Evolutionary conservation across 2,888 invertebrate species (phyloP), one percentile per base, ranked within the genome.

Genomic region (Dioctria rufipes): DNA sequence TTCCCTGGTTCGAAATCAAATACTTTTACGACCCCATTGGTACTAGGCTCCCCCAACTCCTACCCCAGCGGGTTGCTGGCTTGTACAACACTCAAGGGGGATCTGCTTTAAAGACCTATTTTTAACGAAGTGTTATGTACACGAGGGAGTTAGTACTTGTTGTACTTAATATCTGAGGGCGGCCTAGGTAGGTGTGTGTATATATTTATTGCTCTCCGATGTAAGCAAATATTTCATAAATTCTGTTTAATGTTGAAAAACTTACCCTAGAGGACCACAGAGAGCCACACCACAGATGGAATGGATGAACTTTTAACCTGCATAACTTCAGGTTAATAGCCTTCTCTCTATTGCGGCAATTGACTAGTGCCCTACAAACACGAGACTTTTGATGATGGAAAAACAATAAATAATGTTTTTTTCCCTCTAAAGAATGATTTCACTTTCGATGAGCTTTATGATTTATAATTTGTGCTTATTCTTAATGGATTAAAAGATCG

Each of bases 81-180:
- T 65, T 6, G 42, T n/a, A 25, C 8, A 25, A 6, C 49, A 25
- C 67, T 8, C 67, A 43, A n/a, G 71, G 54, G 71, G 54, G 49
- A 46, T 54, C 42, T 25, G 54, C 54, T 51, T 54, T 71, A 71
- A 71, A 54, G 71, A 51, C 71, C 54, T 71, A 71, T 71, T 71
- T 71, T 71, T 71, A 71, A 71, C 71, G 71, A 71, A 71, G 51
- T 71, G 54, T 71, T 71, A 54, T 71, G 46, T 67, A 13, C 71
- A 39, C 51, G 9, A 51, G 71, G 71, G 71, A 71, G 51, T 37
- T 71, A 37, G 37, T n/a, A 40, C 71, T 54, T 40, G 11, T n/a
- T 46, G 5, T 5, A 6, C 13, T 37, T 9, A 39, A 51, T 51
- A 51, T 39, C 37, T 71, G 37, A 51, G 69, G 71, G 54, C 49